Conservation (phyloP, 2,797 vertebrate species). For the Poecilia velifera region DNA sequence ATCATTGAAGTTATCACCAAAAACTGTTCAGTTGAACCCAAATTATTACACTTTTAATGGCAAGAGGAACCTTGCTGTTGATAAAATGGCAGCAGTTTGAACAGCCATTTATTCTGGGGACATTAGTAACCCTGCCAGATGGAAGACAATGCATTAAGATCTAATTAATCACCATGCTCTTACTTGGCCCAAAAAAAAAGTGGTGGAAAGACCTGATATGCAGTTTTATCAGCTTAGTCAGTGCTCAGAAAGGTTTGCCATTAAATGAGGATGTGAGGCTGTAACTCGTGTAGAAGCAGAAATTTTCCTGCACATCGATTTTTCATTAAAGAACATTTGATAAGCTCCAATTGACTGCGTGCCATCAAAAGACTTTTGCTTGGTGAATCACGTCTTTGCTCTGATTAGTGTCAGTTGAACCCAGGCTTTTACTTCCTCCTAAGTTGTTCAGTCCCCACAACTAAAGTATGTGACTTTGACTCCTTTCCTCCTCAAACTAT, state of each 20-base stretch:
- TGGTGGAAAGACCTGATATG: constrained; percentile 44
- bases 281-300: constrained; percentile 62
- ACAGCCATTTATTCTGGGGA: constrained; percentile 67
- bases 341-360: background rate
- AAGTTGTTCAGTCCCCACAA: constrained; percentile 17
- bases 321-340: constrained; percentile 46
- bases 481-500: constrained; percentile 44
- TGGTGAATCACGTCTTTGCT: constrained; percentile 38
- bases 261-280: constrained; percentile 39
- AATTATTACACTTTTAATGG: constrained; percentile 61
- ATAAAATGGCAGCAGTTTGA: constrained; percentile 67
- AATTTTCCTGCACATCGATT: constrained; percentile 59
- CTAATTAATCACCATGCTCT: constrained; percentile 73
- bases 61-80: constrained; percentile 45
- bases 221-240: constrained; percentile 55
- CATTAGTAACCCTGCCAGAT: constrained; percentile 75
- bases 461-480: constrained; percentile 37
- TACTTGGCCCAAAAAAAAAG: constrained; percentile 57
- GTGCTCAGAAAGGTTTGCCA: constrained; percentile 51
- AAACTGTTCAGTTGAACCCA: constrained; percentile 57
- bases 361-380: constrained; percentile 31
- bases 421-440: background rate
- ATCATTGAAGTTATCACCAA: constrained; percentile 55
- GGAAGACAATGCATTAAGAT: constrained; percentile 69
- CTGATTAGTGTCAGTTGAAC: constrained; percentile 40